Base-by-base conservation (phyloP, 2,113 vertebrate species). In the Heptranchias perlo region DNA sequence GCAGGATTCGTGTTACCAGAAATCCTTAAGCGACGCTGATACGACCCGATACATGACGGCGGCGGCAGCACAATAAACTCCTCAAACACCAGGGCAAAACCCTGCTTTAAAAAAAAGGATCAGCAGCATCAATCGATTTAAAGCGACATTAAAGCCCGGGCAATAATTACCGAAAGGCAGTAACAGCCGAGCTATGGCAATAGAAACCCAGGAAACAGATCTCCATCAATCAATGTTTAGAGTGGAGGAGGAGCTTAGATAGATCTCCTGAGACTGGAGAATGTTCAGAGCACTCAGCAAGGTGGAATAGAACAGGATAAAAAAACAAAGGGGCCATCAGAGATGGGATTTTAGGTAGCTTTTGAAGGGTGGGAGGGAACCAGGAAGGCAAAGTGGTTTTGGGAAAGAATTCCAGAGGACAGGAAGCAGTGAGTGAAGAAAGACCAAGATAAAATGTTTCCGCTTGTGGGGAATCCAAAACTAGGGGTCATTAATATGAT, bases 321-420 rank as follows among this genome's bases (percentile, higher is more conserved):
- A 76, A 84, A 44, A 21, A 28, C 64, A 65, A 23, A n/a, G 21
- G 14, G n/a, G 28, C 58, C 2, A 69, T 14, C 39, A 11, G 11
- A 64, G 8, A 52, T 39, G 47, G 31, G 95, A 76, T 44, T 61
- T 4, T 23, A 3, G 4, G 14, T 28, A 21, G 49, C 28, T 5
- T 7, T 4, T 54, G 25, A 84, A n/a, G 35, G 78, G 16, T 31
- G 11, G 35, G 2, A 21, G 58, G 1, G 67, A 39, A 52, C 28
- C 21, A 49, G 58, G 0, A 0, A 94, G 89, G 62, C 0, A 0
- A 39, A 0, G 61, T 95, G 31, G 64, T 35, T 4, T 5, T 0
- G 87, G 18, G 35, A 31, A 67, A 67, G 47, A 82, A 82, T 21
- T 73, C 69, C 69, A 73, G 0, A 73, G 7, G 6, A 7, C 67